Base-by-base conservation (phyloP, 1,140 invertebrate species). In the Nomia melanderi region DNA sequence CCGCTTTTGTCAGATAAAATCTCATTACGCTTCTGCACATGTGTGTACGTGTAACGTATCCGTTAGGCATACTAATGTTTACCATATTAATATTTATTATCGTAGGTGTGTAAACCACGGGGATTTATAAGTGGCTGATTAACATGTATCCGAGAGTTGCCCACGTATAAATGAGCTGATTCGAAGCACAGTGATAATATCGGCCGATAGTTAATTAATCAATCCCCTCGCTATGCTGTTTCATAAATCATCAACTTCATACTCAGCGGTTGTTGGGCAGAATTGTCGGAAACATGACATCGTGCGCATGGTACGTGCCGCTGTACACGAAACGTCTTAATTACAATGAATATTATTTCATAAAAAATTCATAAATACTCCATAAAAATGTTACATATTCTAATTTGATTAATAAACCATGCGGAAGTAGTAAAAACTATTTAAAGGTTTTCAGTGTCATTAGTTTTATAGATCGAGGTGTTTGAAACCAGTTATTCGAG, bases 31-130 rank as follows among this genome's bases (percentile, higher is more conserved):
- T 12, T 39, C 8, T 62, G 57, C 39, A 29, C 23, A 33, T 27
- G 36, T 31, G 12, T 36, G 36, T 44, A 44, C n/a, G 29, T 60
- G 23, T 41, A 39, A 39, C 59, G 33, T 50, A 62, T 53, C 69
- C 69, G 39, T 67, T 75, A 67, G 72, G 50, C 63, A 75, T 76
- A 59, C 31, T 63, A 63, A 44, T 56, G 39, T 27, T 17, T 41
- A n/a, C 11, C 29, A 4, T 11, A 66, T 82, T 77, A 81, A 82
- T 82, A 82, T 82, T 73, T 36, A 67, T 81, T 29, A 63, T 23
- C n/a, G 79, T 63, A n/a, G 64, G 44, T 33, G 47, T 81, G 53
- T 81, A 72, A 56, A 47, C 59, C 29, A 27, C 6, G 65, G 27
- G 27, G 72, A 65, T 65, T 57, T 62, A 74, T 74, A 74, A 69